Evolutionary conservation across 1,140 invertebrate genomes (phyloP).

Genomic region (Polypedilum pembai): DNA sequence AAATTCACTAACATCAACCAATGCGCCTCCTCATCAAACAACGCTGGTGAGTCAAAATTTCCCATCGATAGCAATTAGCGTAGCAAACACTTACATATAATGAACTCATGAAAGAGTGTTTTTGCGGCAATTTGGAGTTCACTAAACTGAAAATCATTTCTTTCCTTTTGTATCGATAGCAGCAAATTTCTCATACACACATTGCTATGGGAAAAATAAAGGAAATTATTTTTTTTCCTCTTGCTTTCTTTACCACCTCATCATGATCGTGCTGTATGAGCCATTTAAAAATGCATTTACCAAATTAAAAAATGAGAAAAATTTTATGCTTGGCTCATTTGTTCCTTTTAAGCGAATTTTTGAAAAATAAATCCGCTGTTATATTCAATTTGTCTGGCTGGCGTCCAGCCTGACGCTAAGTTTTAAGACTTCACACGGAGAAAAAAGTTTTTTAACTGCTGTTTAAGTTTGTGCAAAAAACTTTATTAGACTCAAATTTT

Average conservation of each 20-base stretch:
- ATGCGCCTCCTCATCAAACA: conserved; percentile 54
- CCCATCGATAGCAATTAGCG: too few relatives aligned
- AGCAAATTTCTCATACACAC: too few relatives aligned
- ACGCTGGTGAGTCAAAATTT: conserved; percentile 53
- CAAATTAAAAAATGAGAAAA: neutral
- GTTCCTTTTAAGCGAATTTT: too few relatives aligned
- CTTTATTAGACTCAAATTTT: too few relatives aligned
- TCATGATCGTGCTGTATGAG: neutral
- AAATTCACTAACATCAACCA: conserved; percentile 34
- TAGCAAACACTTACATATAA: neutral
- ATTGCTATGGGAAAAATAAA: neutral
- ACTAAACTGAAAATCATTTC: neutral
- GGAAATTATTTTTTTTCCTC: neutral
- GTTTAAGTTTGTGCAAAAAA: too few relatives aligned
- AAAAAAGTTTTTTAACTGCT: too few relatives aligned
- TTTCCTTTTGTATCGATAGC: neutral
- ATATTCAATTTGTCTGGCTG: too few relatives aligned
- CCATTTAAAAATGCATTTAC: conserved; percentile 13
- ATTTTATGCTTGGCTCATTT: too few relatives aligned
- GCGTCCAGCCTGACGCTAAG: too few relatives aligned
- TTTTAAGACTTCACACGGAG: too few relatives aligned
- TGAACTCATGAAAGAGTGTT: neutral
- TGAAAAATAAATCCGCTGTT: too few relatives aligned
- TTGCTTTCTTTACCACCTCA: too few relatives aligned
- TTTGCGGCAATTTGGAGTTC: conserved; percentile 1